phyloP scores from a whole-genome alignment of 2,797 vertebrate species.

The Siniperca scherzeri region DNA sequence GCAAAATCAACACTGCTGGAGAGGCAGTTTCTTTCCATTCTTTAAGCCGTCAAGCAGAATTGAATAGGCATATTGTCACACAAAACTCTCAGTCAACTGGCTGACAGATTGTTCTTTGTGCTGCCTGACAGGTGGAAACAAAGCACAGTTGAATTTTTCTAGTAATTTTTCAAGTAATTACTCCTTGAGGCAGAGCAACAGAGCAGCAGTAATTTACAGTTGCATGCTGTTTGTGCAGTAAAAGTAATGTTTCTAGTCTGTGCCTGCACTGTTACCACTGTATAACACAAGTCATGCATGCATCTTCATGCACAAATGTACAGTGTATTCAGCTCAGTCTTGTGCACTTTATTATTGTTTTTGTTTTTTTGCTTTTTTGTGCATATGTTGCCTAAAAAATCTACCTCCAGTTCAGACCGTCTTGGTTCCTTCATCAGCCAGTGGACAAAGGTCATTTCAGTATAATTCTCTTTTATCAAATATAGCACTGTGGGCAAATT shows the following conservation, averaged over 20 bases:
- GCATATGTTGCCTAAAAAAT: background rate
- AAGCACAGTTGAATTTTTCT: slow-evolving; percentile 67
- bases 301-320: background rate
- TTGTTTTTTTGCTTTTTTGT: background rate
- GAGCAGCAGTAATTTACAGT: slow-evolving; percentile 63
- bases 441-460: slow-evolving; percentile 46
- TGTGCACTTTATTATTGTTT: background rate
- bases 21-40: slow-evolving; percentile 14
- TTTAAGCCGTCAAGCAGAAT: slow-evolving; percentile 20
- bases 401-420: background rate
- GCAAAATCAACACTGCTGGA: background rate
- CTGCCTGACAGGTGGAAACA: slow-evolving; percentile 66
- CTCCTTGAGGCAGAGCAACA: slow-evolving; percentile 55
- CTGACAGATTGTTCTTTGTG: slow-evolving; percentile 65
- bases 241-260: slow-evolving; percentile 6
- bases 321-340: background rate
- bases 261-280: slow-evolving; percentile 8
- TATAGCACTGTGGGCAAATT: slow-evolving; percentile 54
- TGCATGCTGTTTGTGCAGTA: slow-evolving; percentile 57
- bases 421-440: slow-evolving; percentile 8
- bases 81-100: slow-evolving; percentile 51
- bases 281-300: background rate
- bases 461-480: slow-evolving; percentile 49
- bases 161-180: slow-evolving; percentile 69
- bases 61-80: slow-evolving; percentile 50